Evolutionary conservation across 2,797 vertebrate genomes (phyloP).

Genomic region (Oreortyx pictus): DNA sequence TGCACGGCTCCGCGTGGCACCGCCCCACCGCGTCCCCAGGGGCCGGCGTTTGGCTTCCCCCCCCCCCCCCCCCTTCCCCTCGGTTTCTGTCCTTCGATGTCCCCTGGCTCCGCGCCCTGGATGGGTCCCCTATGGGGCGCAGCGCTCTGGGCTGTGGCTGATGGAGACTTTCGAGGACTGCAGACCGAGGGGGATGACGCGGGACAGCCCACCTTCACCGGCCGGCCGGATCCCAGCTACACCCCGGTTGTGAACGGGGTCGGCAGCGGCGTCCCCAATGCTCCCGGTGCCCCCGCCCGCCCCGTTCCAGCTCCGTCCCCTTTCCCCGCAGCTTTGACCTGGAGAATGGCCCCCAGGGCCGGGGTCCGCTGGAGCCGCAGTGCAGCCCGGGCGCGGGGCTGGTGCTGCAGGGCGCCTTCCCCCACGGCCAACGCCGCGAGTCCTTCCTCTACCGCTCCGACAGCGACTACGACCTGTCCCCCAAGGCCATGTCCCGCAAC

Average conservation of each 20-base stretch:
- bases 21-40: neutral
- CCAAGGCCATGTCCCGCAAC: slow-evolving; percentile 90
- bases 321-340: slow-evolving; percentile 87
- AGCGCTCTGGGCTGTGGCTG: rapidly evolving
- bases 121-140: neutral
- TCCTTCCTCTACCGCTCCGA: slow-evolving; percentile 96
- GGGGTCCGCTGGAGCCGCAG: slow-evolving; percentile 85
- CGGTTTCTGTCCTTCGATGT: neutral
- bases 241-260: neutral
- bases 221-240: rapidly evolving
- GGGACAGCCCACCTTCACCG: neutral
- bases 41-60: neutral
- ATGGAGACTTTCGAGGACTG: neutral
- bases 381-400: slow-evolving; percentile 84
- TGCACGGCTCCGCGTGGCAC: neutral
- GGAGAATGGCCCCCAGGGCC: slow-evolving; percentile 88
- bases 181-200: neutral
- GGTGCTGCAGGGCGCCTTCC: slow-evolving; percentile 84
- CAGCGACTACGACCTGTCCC: slow-evolving; percentile 92
- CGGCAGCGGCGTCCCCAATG: rapidly evolving
- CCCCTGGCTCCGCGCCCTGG: neutral
- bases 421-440: slow-evolving; percentile 90
- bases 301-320: neutral
- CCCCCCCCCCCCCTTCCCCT: rapidly evolving
- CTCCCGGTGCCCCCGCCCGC: rapidly evolving